phyloP scores from a whole-genome alignment of 53 echinoderm and acorn worm genomes.

The Echinometra lucunter region DNA sequence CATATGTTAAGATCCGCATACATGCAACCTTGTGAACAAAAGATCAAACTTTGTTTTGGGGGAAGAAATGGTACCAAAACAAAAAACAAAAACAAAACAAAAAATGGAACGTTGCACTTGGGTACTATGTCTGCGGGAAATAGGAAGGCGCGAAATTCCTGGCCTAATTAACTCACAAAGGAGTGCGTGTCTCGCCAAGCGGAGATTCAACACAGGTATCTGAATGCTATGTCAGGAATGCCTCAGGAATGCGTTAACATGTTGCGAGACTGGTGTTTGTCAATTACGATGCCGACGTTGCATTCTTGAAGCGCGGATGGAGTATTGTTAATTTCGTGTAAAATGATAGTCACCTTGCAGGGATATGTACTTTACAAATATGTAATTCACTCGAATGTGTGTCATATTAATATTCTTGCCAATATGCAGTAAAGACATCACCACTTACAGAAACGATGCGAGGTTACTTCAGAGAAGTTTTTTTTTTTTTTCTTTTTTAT shows the following conservation, averaged over 20 bases:
- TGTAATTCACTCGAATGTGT: not conserved
- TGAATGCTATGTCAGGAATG: conserved; percentile 30
- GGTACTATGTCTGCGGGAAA: not conserved
- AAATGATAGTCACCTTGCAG: not conserved
- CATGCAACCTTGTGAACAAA: too few species aligned
- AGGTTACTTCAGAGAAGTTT: too few species aligned
- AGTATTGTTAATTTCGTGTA: not conserved
- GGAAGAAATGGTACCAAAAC: too few species aligned
- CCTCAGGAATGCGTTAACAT: conserved; percentile 20
- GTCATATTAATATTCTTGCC: too few species aligned
- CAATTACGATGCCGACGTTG: not conserved
- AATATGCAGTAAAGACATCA: not conserved
- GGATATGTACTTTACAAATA: not conserved
- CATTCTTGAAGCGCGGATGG: not conserved
- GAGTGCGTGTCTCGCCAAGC: not conserved
- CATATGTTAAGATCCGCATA: too few species aligned
- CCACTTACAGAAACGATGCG: too few species aligned
- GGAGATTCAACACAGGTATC: conserved; percentile 7
- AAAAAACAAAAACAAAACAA: not conserved
- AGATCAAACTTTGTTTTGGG: too few species aligned
- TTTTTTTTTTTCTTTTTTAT: too few species aligned
- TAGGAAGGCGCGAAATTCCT: conserved; percentile 35
- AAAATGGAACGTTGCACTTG: not conserved
- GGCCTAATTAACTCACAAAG: conserved; percentile 50
- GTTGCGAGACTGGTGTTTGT: conserved; percentile 31